A percentile compares a stretch with the other conserved stretches of the same genome.
Conservation (phyloP, 2,888 invertebrate genomes). For the Hypomecis punctinalis region DNA sequence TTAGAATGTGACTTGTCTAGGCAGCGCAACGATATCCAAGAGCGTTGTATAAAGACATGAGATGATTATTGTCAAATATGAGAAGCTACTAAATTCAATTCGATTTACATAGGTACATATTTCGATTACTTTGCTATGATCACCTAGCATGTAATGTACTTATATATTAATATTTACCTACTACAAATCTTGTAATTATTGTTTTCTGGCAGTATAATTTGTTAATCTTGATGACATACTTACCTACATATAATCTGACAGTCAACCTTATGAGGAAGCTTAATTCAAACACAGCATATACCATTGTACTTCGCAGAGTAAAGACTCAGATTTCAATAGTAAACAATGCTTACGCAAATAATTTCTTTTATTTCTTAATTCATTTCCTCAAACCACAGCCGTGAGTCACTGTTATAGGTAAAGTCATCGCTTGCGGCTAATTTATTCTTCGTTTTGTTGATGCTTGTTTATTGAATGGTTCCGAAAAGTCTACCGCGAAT, state of each 20-base stretch:
- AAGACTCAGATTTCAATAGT: constrained; percentile 17
- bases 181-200: background rate
- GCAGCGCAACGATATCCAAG: no score
- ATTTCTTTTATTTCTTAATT: constrained; percentile 25
- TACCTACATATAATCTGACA: background rate
- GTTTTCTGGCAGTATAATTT: background rate
- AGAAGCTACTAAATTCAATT: no score
- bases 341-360: constrained; percentile 23
- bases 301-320: background rate
- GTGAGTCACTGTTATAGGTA: constrained; percentile 24
- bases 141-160: no score
- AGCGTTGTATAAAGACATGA: no score
- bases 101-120: no score
- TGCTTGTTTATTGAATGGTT: constrained; percentile 14
- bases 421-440: constrained; percentile 20
- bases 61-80: no score
- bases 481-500: constrained; percentile 10
- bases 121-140: no score
- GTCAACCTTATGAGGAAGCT: background rate
- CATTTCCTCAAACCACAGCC: constrained; percentile 19
- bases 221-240: background rate
- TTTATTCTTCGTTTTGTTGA: constrained; percentile 13
- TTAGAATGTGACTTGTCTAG: no score
- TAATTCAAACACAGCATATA: background rate
- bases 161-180: no score